Percentiles rank a stretch among this genome's conserved stretches.
Evolutionary conservation across 1,140 invertebrate genomes (phyloP).

Genomic region (Bombus ignitus): DNA sequence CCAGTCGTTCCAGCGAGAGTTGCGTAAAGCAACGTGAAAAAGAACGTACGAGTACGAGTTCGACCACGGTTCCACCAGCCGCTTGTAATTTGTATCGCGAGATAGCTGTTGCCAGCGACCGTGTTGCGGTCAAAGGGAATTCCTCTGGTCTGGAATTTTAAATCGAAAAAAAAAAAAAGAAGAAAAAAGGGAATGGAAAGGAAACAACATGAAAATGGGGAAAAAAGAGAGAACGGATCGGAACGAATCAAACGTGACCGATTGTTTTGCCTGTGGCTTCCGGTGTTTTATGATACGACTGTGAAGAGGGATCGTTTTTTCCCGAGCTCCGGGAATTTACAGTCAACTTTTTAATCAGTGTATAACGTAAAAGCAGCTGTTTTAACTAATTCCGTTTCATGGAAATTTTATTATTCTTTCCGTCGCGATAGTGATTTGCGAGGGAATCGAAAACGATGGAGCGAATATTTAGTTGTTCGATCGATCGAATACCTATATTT

Average conservation of each 20-base stretch:
- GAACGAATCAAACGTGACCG: conserved; percentile 12
- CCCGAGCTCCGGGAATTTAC: background rate
- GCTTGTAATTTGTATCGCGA: conserved; percentile 47
- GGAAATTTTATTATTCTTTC: background rate
- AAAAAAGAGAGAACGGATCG: background rate
- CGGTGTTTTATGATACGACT: background rate
- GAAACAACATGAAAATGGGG: background rate
- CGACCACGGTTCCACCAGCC: conserved; percentile 29
- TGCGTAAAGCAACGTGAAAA: conserved; percentile 22
- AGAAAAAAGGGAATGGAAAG: too few species aligned
- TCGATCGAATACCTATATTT: too few species aligned
- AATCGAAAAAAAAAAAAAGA: background rate
- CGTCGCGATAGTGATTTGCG: background rate
- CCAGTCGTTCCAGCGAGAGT: background rate
- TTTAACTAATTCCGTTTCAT: too few species aligned
- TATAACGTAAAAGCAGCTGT: background rate
- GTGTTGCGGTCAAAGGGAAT: conserved; percentile 10
- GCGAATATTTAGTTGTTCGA: too few species aligned
- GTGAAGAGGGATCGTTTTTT: background rate
- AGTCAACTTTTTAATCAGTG: background rate
- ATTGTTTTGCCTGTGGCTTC: background rate
- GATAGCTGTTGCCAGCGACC: conserved; percentile 23
- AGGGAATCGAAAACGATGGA: too few species aligned
- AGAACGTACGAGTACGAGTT: conserved; percentile 19
- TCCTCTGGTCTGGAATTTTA: conserved; percentile 7